Conservation (phyloP, 2,797 vertebrate species). For the Platyrinchus mystaceus region DNA sequence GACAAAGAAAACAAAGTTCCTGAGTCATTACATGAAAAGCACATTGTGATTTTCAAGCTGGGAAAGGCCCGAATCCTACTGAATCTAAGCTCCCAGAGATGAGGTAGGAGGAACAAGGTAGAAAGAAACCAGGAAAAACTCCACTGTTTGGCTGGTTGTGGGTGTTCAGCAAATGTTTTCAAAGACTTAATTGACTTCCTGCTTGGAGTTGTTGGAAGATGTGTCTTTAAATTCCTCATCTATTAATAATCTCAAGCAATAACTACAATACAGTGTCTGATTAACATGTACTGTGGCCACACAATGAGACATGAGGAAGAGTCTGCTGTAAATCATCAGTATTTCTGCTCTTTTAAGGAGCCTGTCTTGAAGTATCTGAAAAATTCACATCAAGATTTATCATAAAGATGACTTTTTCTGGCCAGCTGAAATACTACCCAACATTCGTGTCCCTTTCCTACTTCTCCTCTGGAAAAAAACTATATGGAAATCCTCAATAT, state of each 20-base stretch:
- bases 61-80: neutral
- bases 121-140: neutral
- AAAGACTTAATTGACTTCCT: neutral
- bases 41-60: neutral
- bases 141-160: neutral
- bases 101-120: neutral
- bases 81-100: neutral
- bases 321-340: neutral
- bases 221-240: conserved; percentile 5
- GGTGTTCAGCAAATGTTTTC: neutral
- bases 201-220: neutral
- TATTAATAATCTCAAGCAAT: conserved; percentile 13
- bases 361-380: neutral
- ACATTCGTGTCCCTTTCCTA: rapidly evolving
- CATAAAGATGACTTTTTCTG: neutral
- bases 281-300: neutral
- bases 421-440: neutral
- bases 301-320: neutral
- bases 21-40: rapidly evolving
- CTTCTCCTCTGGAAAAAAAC: neutral
- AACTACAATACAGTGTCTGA: neutral
- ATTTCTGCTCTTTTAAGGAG: neutral
- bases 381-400: neutral
- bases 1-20: neutral
- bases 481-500: neutral